Conservation (phyloP, 1,140 invertebrate genomes). For the Drosophila jambulina region DNA sequence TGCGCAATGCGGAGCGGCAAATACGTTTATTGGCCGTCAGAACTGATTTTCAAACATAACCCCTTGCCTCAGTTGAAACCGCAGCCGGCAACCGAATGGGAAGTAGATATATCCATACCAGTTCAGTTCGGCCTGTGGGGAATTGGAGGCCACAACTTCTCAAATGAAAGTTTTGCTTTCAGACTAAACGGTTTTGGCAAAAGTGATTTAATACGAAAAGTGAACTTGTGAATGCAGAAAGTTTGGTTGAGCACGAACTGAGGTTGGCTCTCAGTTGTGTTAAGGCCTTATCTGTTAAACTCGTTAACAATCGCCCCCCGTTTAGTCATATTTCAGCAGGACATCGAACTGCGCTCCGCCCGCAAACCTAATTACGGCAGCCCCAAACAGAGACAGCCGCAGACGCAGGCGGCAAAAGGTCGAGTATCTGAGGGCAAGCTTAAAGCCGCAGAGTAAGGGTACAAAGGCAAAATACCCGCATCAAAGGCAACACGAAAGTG, state of each 20-base stretch:
- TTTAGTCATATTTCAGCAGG: slow-evolving; percentile 25
- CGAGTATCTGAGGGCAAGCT: slow-evolving; percentile 18
- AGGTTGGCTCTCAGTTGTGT: neutral
- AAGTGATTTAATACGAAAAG: slow-evolving; percentile 19
- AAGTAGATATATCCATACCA: neutral
- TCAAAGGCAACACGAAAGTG: slow-evolving; percentile 47
- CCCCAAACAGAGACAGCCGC: slow-evolving; percentile 34
- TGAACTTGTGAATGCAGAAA: slow-evolving; percentile 20
- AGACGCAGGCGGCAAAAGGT: slow-evolving; percentile 36
- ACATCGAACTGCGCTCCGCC: slow-evolving; percentile 29
- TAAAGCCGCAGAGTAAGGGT: slow-evolving; percentile 54
- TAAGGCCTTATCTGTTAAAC: slow-evolving; percentile 13
- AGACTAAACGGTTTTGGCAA: slow-evolving; percentile 8
- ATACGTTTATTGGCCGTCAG: slow-evolving; percentile 44
- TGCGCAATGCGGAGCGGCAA: slow-evolving; percentile 44
- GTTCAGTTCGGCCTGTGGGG: slow-evolving; percentile 14
- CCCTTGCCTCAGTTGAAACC: slow-evolving; percentile 10
- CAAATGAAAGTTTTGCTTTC: slow-evolving; percentile 27
- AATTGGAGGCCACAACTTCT: slow-evolving; percentile 3
- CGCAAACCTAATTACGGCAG: slow-evolving; percentile 71
- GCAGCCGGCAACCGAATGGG: slow-evolving; percentile 4
- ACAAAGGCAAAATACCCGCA: slow-evolving; percentile 51
- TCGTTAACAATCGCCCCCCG: slow-evolving; percentile 17
- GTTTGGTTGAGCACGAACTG: neutral
- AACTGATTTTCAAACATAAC: slow-evolving; percentile 30